Percentiles rank a stretch among this genome's conserved stretches.
Evolutionary conservation across 1,140 invertebrate genomes (phyloP).

Genomic region (Sinonovacula constricta): DNA sequence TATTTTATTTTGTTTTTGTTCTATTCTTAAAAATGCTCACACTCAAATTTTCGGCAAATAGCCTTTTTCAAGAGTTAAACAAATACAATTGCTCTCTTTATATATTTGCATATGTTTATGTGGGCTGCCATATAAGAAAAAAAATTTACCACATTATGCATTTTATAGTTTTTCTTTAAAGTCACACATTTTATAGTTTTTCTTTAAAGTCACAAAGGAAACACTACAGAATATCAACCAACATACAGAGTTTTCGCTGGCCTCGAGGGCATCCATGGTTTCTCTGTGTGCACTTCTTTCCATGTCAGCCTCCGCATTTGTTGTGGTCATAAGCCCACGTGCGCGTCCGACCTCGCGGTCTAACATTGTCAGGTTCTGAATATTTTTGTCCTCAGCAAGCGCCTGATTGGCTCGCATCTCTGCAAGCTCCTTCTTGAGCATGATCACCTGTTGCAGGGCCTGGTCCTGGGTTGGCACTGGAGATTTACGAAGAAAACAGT

Average conservation of each 20-base stretch:
- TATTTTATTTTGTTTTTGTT: too few species aligned
- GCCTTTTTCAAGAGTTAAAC: too few species aligned
- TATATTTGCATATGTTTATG: too few species aligned
- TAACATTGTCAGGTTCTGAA: slow-evolving; percentile 56
- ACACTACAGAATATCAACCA: neutral
- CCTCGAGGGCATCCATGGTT: slow-evolving; percentile 75
- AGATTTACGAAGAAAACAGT: too few species aligned
- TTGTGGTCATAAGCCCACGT: slow-evolving; percentile 60
- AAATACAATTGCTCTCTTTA: too few species aligned
- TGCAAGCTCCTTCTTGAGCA: slow-evolving; percentile 77
- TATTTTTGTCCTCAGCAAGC: slow-evolving; percentile 66
- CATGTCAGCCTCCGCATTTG: slow-evolving; percentile 72
- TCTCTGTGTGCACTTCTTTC: slow-evolving; percentile 77
- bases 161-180: too few species aligned
- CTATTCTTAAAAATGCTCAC: too few species aligned
- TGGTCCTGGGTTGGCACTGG: slow-evolving; percentile 75
- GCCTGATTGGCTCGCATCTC: slow-evolving; percentile 76
- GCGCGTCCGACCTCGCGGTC: slow-evolving; percentile 71
- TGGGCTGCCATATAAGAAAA: too few species aligned
- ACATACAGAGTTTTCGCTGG: slow-evolving; percentile 76
- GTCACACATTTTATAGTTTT: neutral
- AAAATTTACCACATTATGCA: too few species aligned
- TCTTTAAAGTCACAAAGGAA: too few species aligned
- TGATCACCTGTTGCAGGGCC: slow-evolving; percentile 76
- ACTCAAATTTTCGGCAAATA: too few species aligned